Conservation (phyloP, 2,113 vertebrate species). For the Phainopepla nitens region DNA sequence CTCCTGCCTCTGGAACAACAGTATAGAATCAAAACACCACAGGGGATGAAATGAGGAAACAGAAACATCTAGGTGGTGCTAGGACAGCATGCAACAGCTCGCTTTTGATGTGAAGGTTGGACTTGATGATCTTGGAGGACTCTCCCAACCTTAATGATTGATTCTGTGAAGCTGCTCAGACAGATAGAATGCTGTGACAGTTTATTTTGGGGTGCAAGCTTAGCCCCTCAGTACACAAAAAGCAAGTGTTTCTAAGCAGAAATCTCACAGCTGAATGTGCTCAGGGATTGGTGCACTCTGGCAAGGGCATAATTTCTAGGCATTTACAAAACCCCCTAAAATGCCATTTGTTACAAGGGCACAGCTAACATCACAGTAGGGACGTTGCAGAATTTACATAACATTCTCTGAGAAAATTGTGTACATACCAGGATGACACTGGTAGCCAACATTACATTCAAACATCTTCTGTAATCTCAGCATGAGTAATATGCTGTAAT, state of each 20-base stretch:
- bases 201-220: background rate
- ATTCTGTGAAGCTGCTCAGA: background rate
- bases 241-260: background rate
- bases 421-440: background rate
- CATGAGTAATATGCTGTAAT: background rate
- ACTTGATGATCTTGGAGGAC: background rate
- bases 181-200: background rate
- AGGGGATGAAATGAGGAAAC: background rate
- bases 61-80: background rate
- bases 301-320: background rate
- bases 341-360: background rate
- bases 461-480: background rate
- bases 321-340: background rate
- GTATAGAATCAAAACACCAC: background rate
- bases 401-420: background rate
- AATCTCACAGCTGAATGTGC: background rate
- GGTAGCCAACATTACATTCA: background rate
- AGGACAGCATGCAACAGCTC: background rate
- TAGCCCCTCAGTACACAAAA: background rate
- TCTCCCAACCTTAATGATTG: background rate
- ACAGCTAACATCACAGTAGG: background rate
- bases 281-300: background rate
- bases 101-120: background rate
- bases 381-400: background rate
- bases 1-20: background rate